Evolutionary conservation across 2,797 vertebrate genomes (phyloP).

Genomic region (Aplochiton taeniatus): DNA sequence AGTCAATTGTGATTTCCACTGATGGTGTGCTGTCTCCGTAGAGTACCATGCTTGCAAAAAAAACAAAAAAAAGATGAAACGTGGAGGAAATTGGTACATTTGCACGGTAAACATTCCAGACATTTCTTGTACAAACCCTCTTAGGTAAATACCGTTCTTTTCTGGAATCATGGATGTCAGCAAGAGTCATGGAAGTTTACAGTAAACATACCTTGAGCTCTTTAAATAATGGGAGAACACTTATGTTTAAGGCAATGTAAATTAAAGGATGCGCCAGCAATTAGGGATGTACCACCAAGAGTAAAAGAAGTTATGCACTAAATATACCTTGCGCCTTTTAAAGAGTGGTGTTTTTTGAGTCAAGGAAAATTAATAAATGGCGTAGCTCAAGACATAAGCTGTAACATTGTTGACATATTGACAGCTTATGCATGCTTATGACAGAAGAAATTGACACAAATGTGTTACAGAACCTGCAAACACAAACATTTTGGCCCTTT

Average conservation of each 20-base stretch:
- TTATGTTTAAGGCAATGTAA: neutral
- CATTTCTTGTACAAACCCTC: constrained; percentile 32
- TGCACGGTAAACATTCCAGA: constrained; percentile 50
- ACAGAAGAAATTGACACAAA: too few species aligned
- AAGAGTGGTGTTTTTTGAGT: too few species aligned
- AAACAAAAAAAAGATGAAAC: neutral
- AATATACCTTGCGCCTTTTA: too few species aligned
- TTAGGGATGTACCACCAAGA: neutral
- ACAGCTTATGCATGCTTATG: too few species aligned
- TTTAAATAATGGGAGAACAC: neutral
- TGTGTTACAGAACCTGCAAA: too few species aligned
- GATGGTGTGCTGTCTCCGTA: neutral
- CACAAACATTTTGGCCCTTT: too few species aligned
- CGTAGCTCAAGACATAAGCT: too few species aligned
- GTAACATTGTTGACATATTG: too few species aligned
- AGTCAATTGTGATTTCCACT: too few species aligned
- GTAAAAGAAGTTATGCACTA: too few species aligned
- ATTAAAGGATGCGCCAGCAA: neutral
- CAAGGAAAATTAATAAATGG: too few species aligned
- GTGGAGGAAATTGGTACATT: neutral
- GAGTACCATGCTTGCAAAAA: neutral
- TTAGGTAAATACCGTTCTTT: constrained; percentile 27
- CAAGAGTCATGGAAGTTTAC: neutral
- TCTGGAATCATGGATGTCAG: constrained; percentile 38
- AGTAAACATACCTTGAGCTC: neutral